These are phyloP conservation scores for Numenius arquata DNA, from an alignment of 2,113 vertebrate species.

Conservation along the genomic window DNA sequence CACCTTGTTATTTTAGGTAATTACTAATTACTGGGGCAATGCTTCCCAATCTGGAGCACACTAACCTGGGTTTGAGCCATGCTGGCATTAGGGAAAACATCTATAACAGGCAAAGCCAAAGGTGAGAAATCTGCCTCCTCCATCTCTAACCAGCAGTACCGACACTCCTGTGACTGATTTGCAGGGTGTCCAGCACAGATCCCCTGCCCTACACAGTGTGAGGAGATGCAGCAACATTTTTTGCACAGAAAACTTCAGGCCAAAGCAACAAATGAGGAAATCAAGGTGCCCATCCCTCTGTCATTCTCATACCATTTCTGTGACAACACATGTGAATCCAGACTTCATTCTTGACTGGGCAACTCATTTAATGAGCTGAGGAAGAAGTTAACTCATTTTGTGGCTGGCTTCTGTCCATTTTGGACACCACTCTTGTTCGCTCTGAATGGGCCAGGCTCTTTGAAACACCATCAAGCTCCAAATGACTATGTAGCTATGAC, in stretches of 20 bases:
- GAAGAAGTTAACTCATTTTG: not conserved
- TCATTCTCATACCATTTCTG: not conserved
- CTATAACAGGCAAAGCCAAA: not conserved
- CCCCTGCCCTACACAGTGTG: not conserved
- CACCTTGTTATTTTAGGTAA: not conserved
- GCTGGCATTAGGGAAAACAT: not conserved
- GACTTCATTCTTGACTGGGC: not conserved
- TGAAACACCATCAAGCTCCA: not conserved
- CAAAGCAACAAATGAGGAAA: not conserved
- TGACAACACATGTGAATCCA: not conserved
- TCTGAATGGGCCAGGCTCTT: not conserved
- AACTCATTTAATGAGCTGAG: not conserved
- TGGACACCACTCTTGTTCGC: not conserved
- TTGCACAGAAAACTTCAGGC: not conserved
- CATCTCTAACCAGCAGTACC: not conserved
- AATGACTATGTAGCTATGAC: not conserved
- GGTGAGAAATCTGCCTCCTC: not conserved
- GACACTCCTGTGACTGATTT: not conserved
- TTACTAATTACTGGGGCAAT: not conserved
- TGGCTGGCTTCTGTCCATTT: not conserved
- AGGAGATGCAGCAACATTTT: not conserved
- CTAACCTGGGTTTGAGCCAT: not conserved
- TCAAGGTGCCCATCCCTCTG: not conserved
- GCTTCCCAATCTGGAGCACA: not conserved
- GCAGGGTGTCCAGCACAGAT: not conserved